These are phyloP conservation scores for Halictus rubicundus DNA, from an alignment of 1,140 invertebrate species.

Conservation along the genomic window DNA sequence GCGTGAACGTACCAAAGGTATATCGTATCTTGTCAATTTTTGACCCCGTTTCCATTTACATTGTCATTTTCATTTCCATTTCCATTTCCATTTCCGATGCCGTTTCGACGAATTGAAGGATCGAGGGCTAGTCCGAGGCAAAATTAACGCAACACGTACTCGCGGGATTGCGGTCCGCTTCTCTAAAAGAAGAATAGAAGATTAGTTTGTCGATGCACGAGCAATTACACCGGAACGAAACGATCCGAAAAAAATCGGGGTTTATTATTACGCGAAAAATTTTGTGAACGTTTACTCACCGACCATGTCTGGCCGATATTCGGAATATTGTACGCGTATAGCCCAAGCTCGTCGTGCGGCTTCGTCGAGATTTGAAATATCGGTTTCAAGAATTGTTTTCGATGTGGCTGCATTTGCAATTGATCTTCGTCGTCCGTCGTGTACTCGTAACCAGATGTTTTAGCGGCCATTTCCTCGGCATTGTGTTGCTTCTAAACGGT, in stretches of 20 bases:
- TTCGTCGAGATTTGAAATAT: constrained; percentile 56
- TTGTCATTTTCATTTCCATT: too few species aligned
- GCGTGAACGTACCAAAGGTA: too few species aligned
- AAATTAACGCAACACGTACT: constrained; percentile 66
- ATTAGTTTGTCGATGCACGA: too few species aligned
- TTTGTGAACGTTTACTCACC: constrained; percentile 58
- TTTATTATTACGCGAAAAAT: neutral
- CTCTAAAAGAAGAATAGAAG: constrained; percentile 49
- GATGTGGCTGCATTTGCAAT: constrained; percentile 32
- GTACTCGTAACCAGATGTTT: constrained; percentile 82
- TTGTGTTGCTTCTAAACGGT: constrained; percentile 81
- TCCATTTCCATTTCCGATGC: too few species aligned
- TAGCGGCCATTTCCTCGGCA: constrained; percentile 83
- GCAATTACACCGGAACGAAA: too few species aligned
- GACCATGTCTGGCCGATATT: constrained; percentile 62
- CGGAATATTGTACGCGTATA: constrained; percentile 62
- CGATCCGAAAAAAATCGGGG: too few species aligned
- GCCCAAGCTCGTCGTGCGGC: constrained; percentile 60
- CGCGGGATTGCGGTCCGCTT: constrained; percentile 59
- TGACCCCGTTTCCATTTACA: neutral
- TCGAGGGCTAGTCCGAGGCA: neutral
- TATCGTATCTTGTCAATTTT: too few species aligned
- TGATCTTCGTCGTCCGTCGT: constrained; percentile 71
- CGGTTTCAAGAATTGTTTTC: constrained; percentile 49
- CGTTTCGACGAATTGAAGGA: neutral